These are phyloP conservation scores for Candoia aspera DNA, from an alignment of 2,113 vertebrate species.

Conservation along the genomic window DNA sequence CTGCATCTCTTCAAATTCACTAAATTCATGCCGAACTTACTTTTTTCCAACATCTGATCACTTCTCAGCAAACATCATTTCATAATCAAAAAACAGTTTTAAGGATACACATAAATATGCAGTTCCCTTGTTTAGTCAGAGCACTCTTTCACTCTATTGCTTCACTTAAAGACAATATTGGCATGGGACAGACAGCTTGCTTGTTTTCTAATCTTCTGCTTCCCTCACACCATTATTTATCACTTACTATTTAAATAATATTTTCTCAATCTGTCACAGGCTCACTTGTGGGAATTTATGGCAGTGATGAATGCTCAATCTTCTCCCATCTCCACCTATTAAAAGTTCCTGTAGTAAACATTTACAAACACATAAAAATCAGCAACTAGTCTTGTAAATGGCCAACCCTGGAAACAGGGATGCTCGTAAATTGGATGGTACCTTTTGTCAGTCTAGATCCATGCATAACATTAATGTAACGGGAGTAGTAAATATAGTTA, in stretches of 20 bases:
- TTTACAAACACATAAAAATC: not conserved
- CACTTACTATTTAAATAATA: not conserved
- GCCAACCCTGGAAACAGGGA: not conserved
- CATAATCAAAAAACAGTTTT: not conserved
- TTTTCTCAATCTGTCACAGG: not conserved
- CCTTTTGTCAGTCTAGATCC: not conserved
- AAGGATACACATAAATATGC: not conserved
- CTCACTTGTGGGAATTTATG: not conserved
- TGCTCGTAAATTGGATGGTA: not conserved
- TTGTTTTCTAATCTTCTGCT: not conserved
- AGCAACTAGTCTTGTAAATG: not conserved
- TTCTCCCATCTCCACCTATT: not conserved
- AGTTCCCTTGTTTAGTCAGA: slow-evolving; percentile 6
- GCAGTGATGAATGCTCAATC: not conserved
- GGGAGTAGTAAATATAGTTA: not conserved
- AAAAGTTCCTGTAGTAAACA: not conserved
- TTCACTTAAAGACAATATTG: not conserved
- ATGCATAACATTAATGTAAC: not conserved
- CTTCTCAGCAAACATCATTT: not conserved
- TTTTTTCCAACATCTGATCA: not conserved
- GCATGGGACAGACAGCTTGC: not conserved
- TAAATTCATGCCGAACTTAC: not conserved
- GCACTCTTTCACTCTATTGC: not conserved
- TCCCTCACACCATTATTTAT: not conserved
- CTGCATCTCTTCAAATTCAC: not conserved